Evolutionary conservation across 2,797 vertebrate genomes (phyloP), one percentile per base, ranked within the genome.

Genomic region (Passerculus sandwichensis): DNA sequence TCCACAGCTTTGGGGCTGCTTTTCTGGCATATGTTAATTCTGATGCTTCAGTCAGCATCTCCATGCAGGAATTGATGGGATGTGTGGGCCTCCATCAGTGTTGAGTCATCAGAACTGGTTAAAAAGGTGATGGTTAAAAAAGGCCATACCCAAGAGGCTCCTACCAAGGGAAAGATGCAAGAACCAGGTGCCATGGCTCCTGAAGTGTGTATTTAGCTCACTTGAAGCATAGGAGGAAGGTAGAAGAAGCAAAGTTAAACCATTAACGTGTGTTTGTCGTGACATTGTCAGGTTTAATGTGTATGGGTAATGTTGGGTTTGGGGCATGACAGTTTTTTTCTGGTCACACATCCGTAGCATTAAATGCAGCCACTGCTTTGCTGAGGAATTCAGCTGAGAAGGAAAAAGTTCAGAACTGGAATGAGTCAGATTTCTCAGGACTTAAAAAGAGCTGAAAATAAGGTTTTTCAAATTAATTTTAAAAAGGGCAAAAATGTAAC

Each of bases 301-400:
- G 20, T 30, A 11, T 15, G 51, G 54, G 32, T 38, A 42, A 15
- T 10, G 16, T 17, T 66, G 57, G 21, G 4, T 84, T 90, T 42
- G 61, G 76, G 61, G 44, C 20, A 3, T 5, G 13, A 40, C 18
- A 3, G 0, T 71, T 42, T 84, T 22, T 25, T 80, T 53, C 13
- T 1, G 3, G n/a, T 29, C 40, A 42, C 74, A 40, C 21, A 3
- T 32, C 18, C 0, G 0, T 26, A 54, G 29, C 38, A 56, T 65
- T 36, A 62, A 84, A 59, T 44, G 19, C 32, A 84, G 66, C 62
- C 56, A 18, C 64, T 77, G 53, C 34, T 73, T 85, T n/a, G 4
- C 50, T 34, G 25, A 72, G 34, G 22, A 23, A 13, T 44, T 75
- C 36, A 54, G 42, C 45, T 80, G 80, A 65, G 53, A 80, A 69